Evolutionary conservation across 2,888 invertebrate species (phyloP).

Genomic region (Eristalis pertinax): DNA sequence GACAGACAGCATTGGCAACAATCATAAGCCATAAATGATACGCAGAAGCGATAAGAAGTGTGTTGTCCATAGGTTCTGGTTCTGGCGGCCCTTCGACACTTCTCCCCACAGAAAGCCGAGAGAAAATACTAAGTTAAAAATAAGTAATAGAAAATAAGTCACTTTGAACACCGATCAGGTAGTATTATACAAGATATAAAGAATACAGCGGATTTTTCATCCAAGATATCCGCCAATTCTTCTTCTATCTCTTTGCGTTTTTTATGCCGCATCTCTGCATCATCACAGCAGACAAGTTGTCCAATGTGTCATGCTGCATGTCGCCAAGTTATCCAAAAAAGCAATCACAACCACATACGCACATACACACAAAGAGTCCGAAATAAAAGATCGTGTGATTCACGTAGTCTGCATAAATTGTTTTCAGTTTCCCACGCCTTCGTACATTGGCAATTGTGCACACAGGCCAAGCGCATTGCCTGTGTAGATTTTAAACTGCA

Average conservation of each 20-base stretch:
- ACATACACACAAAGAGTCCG: conserved; percentile 24
- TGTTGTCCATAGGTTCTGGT: conserved; percentile 78
- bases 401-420: conserved; percentile 43
- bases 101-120: conserved; percentile 60
- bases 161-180: too few relatives aligned
- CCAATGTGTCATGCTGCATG: conserved; percentile 36
- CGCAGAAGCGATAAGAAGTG: conserved; percentile 61
- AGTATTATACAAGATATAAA: too few relatives aligned
- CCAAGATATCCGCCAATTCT: not conserved
- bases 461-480: not conserved
- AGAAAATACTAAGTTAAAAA: conserved; percentile 42
- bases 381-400: conserved; percentile 55
- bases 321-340: conserved; percentile 43
- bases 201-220: conserved; percentile 2
- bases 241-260: not conserved
- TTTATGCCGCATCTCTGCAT: not conserved
- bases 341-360: conserved; percentile 22
- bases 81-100: conserved; percentile 79
- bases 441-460: conserved; percentile 41
- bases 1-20: conserved; percentile 6
- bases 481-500: conserved; percentile 14
- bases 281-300: not conserved
- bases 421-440: conserved; percentile 54
- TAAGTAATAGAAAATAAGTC: too few relatives aligned
- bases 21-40: too few relatives aligned